Evolutionary conservation across 2,797 vertebrate species (phyloP), one percentile per base, ranked within the genome.

Genomic region (Ataeniobius toweri): DNA sequence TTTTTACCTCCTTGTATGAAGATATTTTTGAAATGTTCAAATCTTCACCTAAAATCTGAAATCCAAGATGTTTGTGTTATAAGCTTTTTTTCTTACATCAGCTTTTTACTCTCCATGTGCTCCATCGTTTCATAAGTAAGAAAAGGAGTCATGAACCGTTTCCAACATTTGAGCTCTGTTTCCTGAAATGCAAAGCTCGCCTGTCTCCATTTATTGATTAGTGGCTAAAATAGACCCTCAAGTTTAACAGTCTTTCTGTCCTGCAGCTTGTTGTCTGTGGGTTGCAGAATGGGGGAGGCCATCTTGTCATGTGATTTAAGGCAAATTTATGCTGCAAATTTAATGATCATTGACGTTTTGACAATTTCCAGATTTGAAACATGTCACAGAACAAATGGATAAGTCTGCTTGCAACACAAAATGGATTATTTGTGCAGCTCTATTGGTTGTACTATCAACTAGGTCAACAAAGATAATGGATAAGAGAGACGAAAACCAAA

Each of bases 131-230:
- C 70, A 76, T 79, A 12, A 72, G 75, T 85, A 71, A 26, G 76
- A 70, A 77, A 79, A 77, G 31, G 1, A 4, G 48, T 44, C 22
- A 70, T 86, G 81, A 86, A 85, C 82, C 1, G 72, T 76, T 86
- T 53, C 26, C 2, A 39, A 73, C 39, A 7, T 76, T 75, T 22
- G 61, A 75, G 80, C 77, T 20, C 59, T 1, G 2, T 46, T 81
- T 81, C 82, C 82, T 83, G 81, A 88, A 83, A 86, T 7, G 51
- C 24, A 39, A 82, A 1, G 1, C 84, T 76, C 16, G 78, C 83
- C 63, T 8, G 59, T 84, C 89, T 89, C 87, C 14, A 7, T 63
- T 50, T 86, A 90, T 91, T 73, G 87, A 89, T 90, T 10, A 7
- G 78, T 9, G 71, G 50, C 74, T 14, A 78, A 83, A 83, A 79